These are phyloP conservation scores for Aphelinus atriplicis DNA, from an alignment of 1,140 invertebrate genomes.

Conservation along the genomic window DNA sequence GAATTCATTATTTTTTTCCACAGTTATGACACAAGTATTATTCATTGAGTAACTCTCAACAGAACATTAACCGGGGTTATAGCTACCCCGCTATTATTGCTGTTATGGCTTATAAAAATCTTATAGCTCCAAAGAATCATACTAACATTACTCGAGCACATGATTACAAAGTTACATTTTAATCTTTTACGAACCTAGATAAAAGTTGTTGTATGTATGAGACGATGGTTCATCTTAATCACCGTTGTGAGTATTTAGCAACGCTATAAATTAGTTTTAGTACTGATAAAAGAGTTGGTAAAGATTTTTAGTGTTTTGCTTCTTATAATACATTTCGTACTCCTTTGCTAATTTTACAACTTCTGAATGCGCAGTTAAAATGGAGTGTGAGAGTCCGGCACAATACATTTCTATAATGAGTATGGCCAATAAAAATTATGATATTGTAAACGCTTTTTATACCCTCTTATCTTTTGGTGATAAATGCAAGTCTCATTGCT, in stretches of 20 bases:
- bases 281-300: constrained; percentile 43
- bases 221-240: constrained; percentile 35
- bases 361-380: constrained; percentile 34
- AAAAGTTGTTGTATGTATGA: constrained; percentile 36
- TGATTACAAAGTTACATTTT: constrained; percentile 41
- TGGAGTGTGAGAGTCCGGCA: constrained; percentile 35
- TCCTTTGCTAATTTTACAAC: constrained; percentile 40
- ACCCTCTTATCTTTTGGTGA: too few relatives aligned
- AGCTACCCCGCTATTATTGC: constrained; percentile 2
- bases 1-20: too few relatives aligned
- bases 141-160: constrained; percentile 20
- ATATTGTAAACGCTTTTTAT: too few relatives aligned
- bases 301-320: constrained; percentile 32
- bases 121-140: constrained; percentile 26
- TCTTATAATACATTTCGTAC: constrained; percentile 36
- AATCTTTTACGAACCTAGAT: constrained; percentile 28
- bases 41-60: constrained; percentile 34
- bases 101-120: constrained; percentile 36
- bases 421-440: constrained; percentile 14
- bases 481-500: too few relatives aligned
- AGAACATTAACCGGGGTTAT: not conserved
- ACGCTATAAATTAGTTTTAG: constrained; percentile 43
- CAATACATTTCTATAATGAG: constrained; percentile 37
- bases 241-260: constrained; percentile 36
- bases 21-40: constrained; percentile 26